Evolutionary conservation across 35 echinoderm and acorn worm species (phyloP), one percentile per base, ranked within the genome.

Genomic region (Stichopus chloronotus): DNA sequence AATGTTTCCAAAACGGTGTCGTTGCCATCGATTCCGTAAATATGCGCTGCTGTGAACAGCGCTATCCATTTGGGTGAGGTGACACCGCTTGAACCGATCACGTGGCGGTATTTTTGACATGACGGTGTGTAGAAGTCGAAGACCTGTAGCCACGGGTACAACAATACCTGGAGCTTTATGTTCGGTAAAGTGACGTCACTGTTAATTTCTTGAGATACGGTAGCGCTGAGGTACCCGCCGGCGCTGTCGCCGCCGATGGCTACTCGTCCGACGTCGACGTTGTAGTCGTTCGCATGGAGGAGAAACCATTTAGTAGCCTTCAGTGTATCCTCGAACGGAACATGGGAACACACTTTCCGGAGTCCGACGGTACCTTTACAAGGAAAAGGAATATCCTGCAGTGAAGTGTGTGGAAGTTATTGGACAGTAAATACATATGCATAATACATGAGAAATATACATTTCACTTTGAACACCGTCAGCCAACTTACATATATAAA

Each of bases 281-380:
- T 90, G 81, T 72, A 94, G 25, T 94, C 59, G 13, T 88, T 57
- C 6, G 94, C 94, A 76, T 95, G 91, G 10, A 57, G 3, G 20
- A 95, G 57, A 79, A 95, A 92, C 90, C 90, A 95, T 89, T 68
- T 93, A 24, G 86, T 80, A 71, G 91, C 94, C 55, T 56, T 86
- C 7, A 95, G 56, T 4, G 58, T 79, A 78, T 95, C 94, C 8
- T 95, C 86, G 43, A 87, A 88, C 19, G 79, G 79, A 14, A 78
- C 53, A 22, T n/a, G 94, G 94, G 63, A 92, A 93, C 5, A 77
- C 71, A 17, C 88, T 19, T 89, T 93, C 91, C 14, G 94, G 94
- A 8, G 94, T 90, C 56, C 76, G 91, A 23, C 94, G 90, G 61
- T 95, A 95, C 58, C 94, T 95, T 58, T 57, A 53, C 21, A 63